Evolutionary conservation across 2,888 invertebrate species (phyloP).

Genomic region (Caenorhabditis plicata): DNA sequence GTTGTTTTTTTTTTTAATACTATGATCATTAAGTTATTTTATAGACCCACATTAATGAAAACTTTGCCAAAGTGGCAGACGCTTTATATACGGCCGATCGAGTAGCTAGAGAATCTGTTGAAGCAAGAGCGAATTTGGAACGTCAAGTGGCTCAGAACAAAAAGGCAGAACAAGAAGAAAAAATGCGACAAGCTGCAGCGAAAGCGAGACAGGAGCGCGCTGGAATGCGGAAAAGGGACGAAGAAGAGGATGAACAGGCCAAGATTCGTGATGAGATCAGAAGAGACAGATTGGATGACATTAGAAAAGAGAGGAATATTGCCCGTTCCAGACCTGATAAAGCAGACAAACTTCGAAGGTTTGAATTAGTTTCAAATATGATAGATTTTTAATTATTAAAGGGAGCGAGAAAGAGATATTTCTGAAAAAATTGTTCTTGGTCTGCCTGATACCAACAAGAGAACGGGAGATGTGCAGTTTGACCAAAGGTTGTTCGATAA

Average conservation of each 20-base stretch:
- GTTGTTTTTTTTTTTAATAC: constrained; percentile 14
- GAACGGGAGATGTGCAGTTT: constrained; percentile 72
- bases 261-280: constrained; percentile 80
- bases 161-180: constrained; percentile 78
- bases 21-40: neutral
- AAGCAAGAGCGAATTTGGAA: constrained; percentile 91
- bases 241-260: constrained; percentile 72
- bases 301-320: constrained; percentile 80
- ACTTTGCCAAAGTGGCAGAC: constrained; percentile 96
- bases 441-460: constrained; percentile 77
- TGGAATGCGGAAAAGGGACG: constrained; percentile 66
- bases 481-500: constrained; percentile 95
- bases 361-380: neutral
- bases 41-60: constrained; percentile 95
- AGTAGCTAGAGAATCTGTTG: constrained; percentile 95
- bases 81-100: constrained; percentile 95
- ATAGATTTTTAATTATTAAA: constrained; percentile 8
- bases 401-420: constrained; percentile 89
- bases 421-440: constrained; percentile 98
- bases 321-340: constrained; percentile 92
- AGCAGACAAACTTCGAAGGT: constrained; percentile 73
- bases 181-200: constrained; percentile 86
- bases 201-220: constrained; percentile 74
- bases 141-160: constrained; percentile 87
- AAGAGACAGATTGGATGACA: constrained; percentile 61